A percentile compares a stretch with the other conserved stretches of the same genome.
These are phyloP conservation scores for Tetrapedia diversipes DNA, from an alignment of 2,888 invertebrate genomes.

Conservation along the genomic window DNA sequence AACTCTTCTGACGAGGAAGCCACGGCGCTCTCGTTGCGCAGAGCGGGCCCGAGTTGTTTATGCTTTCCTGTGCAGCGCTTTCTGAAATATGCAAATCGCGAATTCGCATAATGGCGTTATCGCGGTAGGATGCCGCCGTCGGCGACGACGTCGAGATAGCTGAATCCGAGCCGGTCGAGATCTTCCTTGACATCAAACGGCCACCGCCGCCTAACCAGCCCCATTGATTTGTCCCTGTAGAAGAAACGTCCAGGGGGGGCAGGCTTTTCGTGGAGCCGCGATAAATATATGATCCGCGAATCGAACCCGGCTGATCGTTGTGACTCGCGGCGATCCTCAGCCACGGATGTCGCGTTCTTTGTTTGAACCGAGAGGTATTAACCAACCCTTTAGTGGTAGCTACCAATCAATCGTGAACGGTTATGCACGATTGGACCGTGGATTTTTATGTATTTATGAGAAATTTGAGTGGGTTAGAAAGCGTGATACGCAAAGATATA, in stretches of 20 bases:
- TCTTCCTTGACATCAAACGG: constrained; percentile 65
- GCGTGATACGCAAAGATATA: no score
- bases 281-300: constrained; percentile 58
- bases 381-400: no score
- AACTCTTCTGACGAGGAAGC: constrained; percentile 81
- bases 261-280: constrained; percentile 36
- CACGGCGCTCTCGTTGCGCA: constrained; percentile 70
- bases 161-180: constrained; percentile 58
- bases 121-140: constrained; percentile 75
- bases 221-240: constrained; percentile 56
- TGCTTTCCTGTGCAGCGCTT: constrained; percentile 82
- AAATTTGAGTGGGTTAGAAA: no score
- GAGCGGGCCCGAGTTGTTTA: constrained; percentile 79
- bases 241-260: constrained; percentile 41
- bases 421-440: no score
- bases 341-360: neutral
- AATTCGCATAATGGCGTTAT: constrained; percentile 81
- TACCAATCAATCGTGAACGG: no score
- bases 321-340: constrained; percentile 14
- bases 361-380: neutral
- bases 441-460: no score
- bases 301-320: constrained; percentile 24
- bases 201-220: constrained; percentile 41
- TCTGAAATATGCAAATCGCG: constrained; percentile 83
- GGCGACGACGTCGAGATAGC: constrained; percentile 65